Conservation (phyloP, 2,797 vertebrate species). For the Apodemus agrarius region DNA sequence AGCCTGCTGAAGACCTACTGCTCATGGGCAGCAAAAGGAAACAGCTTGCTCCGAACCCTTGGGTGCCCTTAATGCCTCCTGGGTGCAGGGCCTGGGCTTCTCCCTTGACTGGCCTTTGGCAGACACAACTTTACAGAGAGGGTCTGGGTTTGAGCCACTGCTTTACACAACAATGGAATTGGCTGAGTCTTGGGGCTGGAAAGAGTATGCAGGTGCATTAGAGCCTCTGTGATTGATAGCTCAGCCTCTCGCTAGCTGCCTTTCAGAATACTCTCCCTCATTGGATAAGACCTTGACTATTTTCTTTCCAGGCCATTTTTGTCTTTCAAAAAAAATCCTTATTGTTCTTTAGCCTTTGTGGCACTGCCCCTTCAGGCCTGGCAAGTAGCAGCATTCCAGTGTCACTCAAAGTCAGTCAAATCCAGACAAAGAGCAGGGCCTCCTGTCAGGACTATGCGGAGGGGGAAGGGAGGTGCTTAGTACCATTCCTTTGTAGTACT, state of each 20-base stretch:
- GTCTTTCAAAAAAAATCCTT: slow-evolving; percentile 13
- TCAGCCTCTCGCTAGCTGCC: slow-evolving; percentile 54
- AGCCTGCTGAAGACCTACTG: slow-evolving; percentile 38
- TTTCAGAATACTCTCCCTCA: not conserved
- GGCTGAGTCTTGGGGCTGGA: not conserved
- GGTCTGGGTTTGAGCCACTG: not conserved
- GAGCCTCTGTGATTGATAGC: slow-evolving; percentile 29
- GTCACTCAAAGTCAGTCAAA: slow-evolving; percentile 74
- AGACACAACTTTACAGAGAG: slow-evolving; percentile 23
- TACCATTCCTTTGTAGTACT: not conserved
- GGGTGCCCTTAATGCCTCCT: slow-evolving; percentile 27
- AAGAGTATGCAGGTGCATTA: not conserved
- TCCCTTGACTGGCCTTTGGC: slow-evolving; percentile 20
- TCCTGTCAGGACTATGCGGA: slow-evolving; percentile 29
- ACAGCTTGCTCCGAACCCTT: slow-evolving; percentile 8
- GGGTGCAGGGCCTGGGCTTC: slow-evolving; percentile 1
- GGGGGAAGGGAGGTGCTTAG: not conserved
- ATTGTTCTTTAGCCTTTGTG: slow-evolving; percentile 74
- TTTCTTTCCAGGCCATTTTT: slow-evolving; percentile 40
- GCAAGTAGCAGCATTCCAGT: slow-evolving; percentile 64
- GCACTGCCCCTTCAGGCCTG: slow-evolving; percentile 59
- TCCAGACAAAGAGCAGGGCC: slow-evolving; percentile 63
- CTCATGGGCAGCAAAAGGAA: slow-evolving; percentile 15
- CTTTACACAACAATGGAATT: slow-evolving; percentile 62
- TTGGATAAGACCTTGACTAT: slow-evolving; percentile 2